Evolutionary conservation across 2,113 vertebrate genomes (phyloP).

Genomic region (Mesocricetus auratus): DNA sequence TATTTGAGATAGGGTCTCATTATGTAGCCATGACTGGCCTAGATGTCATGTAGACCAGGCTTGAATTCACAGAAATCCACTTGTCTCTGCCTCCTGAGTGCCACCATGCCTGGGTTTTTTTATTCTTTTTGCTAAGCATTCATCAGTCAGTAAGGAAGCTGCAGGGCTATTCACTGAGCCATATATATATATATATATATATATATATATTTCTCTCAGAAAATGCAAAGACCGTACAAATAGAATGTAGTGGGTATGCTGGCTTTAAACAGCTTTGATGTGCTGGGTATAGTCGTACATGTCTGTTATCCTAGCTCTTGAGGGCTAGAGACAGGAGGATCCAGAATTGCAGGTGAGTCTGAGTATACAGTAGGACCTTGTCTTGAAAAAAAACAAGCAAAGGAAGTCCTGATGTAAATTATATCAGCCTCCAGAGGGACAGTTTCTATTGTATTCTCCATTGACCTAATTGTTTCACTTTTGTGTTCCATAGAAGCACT

Average conservation of each 20-base stretch:
- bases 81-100: background rate
- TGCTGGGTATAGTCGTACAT: background rate
- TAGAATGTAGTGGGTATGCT: background rate
- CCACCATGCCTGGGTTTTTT: background rate
- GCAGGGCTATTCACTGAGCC: background rate
- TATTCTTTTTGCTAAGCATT: background rate
- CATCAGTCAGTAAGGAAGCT: background rate
- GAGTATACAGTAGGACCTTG: background rate
- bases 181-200: background rate
- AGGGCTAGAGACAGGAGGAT: background rate
- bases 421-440: background rate
- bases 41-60: background rate
- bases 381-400: background rate
- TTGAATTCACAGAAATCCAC: background rate
- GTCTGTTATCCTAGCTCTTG: background rate
- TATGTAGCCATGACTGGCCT: background rate
- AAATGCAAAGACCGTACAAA: background rate
- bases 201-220: background rate
- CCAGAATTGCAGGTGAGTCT: background rate
- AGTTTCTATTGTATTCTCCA: background rate
- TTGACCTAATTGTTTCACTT: background rate
- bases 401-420: background rate
- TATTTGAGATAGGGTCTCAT: background rate
- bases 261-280: background rate
- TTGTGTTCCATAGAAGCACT: background rate